Evolutionary conservation across 2,113 vertebrate genomes (phyloP).

Genomic region (Pardalotus punctatus): DNA sequence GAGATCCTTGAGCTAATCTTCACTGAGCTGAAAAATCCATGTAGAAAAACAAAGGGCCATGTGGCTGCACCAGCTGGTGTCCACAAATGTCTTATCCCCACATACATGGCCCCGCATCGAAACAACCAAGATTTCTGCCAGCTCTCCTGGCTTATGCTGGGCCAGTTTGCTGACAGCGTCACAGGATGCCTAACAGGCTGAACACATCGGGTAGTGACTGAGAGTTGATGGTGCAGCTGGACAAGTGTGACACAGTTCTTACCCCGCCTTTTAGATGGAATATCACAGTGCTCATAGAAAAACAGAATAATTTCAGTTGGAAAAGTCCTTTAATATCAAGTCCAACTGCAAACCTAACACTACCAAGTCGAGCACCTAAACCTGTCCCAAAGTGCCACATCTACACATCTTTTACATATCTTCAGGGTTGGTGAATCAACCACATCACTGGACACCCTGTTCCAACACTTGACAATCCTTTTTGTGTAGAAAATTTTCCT

Average conservation of each 20-base stretch:
- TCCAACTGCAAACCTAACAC: neutral
- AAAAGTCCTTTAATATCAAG: neutral
- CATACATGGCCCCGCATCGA: neutral
- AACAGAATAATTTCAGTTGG: neutral
- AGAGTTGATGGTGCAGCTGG: neutral
- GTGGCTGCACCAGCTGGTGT: neutral
- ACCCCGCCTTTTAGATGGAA: neutral
- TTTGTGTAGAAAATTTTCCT: neutral
- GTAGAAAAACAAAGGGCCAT: neutral
- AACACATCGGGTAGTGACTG: neutral
- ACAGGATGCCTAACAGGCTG: neutral
- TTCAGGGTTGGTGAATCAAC: neutral
- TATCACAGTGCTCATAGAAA: neutral
- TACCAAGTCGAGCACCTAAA: neutral
- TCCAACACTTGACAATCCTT: neutral
- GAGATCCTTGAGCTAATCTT: slow-evolving; percentile 2
- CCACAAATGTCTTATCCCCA: neutral
- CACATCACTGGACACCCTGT: rapidly evolving
- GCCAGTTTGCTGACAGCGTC: neutral
- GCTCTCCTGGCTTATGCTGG: neutral
- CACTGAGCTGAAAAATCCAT: neutral
- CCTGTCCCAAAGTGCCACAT: neutral
- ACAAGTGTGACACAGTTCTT: neutral
- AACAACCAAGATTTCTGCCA: neutral
- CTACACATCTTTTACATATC: neutral